Percentiles rank a stretch among this genome's conserved stretches.
phyloP scores from a whole-genome alignment of 35 echinoderm and acorn worm species.

The Amphiura filiformis region DNA sequence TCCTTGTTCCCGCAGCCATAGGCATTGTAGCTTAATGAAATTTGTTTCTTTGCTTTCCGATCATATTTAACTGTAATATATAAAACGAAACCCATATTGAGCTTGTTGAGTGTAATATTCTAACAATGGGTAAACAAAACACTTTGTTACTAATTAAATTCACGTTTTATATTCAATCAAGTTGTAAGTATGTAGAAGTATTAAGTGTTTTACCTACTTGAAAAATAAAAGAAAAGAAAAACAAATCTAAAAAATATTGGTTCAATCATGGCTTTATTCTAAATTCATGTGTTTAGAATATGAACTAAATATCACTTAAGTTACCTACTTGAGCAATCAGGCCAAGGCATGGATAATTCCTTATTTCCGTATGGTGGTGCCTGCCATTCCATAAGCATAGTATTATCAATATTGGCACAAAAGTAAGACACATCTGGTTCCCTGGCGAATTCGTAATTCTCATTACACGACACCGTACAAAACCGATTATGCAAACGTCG shows the following conservation, averaged over 20 bases:
- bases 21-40: conserved; percentile 29
- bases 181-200: too few relatives aligned
- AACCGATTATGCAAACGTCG: conserved; percentile 50
- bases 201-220: too few relatives aligned
- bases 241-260: too few relatives aligned
- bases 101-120: too few relatives aligned
- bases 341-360: conserved; percentile 44
- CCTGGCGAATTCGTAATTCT: conserved; percentile 33
- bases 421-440: conserved; percentile 24
- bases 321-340: conserved; percentile 48
- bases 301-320: too few relatives aligned
- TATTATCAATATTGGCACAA: background rate
- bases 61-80: background rate
- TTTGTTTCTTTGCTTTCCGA: conserved; percentile 3
- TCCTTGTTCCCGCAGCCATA: background rate
- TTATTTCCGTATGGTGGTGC: background rate
- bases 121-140: too few relatives aligned
- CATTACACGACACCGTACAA: conserved; percentile 38
- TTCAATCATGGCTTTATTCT: too few relatives aligned
- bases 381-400: background rate
- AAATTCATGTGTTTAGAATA: too few relatives aligned
- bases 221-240: too few relatives aligned
- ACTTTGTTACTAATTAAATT: too few relatives aligned
- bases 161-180: too few relatives aligned
- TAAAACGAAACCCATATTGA: too few relatives aligned